These are phyloP conservation scores for Triops cancriformis DNA, from an alignment of 1,140 invertebrate species.

Conservation along the genomic window DNA sequence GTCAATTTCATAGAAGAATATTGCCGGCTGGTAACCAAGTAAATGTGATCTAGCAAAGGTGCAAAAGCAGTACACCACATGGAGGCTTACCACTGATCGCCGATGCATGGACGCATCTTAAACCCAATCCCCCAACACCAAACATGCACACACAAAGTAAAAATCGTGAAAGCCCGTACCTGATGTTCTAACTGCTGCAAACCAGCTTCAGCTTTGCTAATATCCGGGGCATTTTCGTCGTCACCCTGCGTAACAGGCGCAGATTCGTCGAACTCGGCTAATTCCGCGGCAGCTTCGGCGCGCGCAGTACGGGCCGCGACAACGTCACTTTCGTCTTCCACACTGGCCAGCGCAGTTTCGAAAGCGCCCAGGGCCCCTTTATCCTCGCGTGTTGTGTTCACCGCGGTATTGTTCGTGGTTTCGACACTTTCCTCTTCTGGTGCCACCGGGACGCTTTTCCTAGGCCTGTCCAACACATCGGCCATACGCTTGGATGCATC, in stretches of 20 bases:
- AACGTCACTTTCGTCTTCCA: slow-evolving; percentile 91
- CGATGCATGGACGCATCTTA: too few species aligned
- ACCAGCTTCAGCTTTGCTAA: slow-evolving; percentile 74
- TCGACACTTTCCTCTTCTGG: neutral
- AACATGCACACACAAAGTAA: too few species aligned
- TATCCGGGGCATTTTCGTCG: slow-evolving; percentile 44
- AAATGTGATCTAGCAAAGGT: slow-evolving; percentile 25
- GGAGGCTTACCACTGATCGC: slow-evolving; percentile 19
- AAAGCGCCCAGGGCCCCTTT: slow-evolving; percentile 39
- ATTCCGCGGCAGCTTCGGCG: slow-evolving; percentile 84
- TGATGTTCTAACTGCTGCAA: slow-evolving; percentile 71
- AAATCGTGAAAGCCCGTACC: slow-evolving; percentile 44
- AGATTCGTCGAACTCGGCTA: slow-evolving; percentile 94
- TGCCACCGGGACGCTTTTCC: neutral
- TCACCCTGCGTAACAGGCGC: slow-evolving; percentile 76
- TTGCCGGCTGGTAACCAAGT: slow-evolving; percentile 20
- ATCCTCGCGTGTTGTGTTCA: slow-evolving; percentile 29
- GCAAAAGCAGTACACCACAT: slow-evolving; percentile 24
- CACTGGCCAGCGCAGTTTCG: slow-evolving; percentile 75
- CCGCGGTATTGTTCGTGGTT: neutral
- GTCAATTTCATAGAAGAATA: neutral
- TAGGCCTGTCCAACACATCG: slow-evolving; percentile 47
- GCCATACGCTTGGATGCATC: slow-evolving; percentile 54
- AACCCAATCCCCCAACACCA: neutral
- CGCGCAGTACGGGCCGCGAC: slow-evolving; percentile 73